Conservation (phyloP, 1,140 invertebrate species). For the Drosophila paulistorum region DNA sequence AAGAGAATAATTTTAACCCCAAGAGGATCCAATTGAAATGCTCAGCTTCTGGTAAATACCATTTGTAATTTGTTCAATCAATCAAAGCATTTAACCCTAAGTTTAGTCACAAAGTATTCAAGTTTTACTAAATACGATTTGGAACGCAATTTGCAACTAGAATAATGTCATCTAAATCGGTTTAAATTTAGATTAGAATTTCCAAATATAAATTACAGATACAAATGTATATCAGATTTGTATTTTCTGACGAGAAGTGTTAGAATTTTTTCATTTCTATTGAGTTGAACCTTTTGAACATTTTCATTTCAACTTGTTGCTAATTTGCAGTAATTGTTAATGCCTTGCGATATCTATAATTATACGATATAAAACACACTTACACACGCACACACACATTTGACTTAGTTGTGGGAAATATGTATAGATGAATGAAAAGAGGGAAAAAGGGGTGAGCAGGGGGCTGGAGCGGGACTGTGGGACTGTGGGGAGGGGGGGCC, state of each 20-base stretch:
- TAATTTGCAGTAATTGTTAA: conserved; percentile 50
- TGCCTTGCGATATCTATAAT: conserved; percentile 24
- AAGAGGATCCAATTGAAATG: too few species aligned
- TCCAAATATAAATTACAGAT: neutral
- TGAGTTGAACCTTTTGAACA: neutral
- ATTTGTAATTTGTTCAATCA: too few species aligned
- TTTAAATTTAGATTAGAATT: too few species aligned
- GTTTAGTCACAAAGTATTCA: too few species aligned
- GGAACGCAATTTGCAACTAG: too few species aligned
- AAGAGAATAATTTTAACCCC: too few species aligned
- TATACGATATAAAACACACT: conserved; percentile 4
- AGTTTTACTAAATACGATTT: too few species aligned
- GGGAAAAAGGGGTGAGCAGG: neutral
- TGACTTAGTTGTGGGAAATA: conserved; percentile 25
- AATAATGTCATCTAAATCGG: too few species aligned
- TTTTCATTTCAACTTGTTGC: conserved; percentile 49
- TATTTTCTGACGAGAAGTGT: neutral
- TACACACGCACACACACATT: neutral
- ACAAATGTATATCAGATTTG: neutral
- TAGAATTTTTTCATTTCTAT: conserved; percentile 7
- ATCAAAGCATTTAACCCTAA: too few species aligned
- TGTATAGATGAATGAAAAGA: conserved; percentile 3
- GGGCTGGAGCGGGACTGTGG: neutral
- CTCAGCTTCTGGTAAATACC: too few species aligned
- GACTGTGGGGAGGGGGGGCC: neutral